Evolutionary conservation across 2,888 invertebrate species (phyloP).

Genomic region (Protophormia terraenovae): DNA sequence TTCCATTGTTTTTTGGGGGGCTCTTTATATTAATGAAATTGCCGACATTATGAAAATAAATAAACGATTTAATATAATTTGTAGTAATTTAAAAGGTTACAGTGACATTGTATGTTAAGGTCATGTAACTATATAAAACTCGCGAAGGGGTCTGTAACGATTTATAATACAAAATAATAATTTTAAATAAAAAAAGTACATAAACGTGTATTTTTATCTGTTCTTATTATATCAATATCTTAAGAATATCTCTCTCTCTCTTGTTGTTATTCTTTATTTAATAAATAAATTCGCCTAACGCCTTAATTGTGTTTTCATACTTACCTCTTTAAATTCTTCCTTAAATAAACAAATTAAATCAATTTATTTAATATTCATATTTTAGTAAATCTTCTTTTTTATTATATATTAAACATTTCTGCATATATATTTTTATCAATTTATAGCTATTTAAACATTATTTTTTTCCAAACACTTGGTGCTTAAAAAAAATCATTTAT

Average conservation of each 20-base stretch:
- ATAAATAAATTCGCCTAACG: neutral
- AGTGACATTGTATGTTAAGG: neutral
- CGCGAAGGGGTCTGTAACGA: too few relatives aligned
- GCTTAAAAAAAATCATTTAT: slow-evolving; percentile 33
- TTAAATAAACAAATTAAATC: neutral
- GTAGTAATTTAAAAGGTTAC: neutral
- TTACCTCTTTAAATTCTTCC: neutral
- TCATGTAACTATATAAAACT: too few relatives aligned
- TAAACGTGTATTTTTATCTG: too few relatives aligned
- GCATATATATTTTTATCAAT: slow-evolving; percentile 10
- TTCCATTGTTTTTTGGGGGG: neutral
- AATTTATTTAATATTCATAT: neutral
- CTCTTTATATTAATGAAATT: neutral
- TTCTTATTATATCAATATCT: too few relatives aligned
- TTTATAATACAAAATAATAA: too few relatives aligned
- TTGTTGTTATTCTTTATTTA: too few relatives aligned
- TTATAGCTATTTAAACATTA: slow-evolving; percentile 43
- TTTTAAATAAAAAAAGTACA: too few relatives aligned
- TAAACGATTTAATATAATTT: slow-evolving; percentile 16
- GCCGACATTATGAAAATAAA: slow-evolving; percentile 18
- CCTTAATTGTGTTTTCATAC: neutral
- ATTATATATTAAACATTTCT: slow-evolving; percentile 45
- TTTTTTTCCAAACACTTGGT: slow-evolving; percentile 57
- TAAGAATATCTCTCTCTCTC: too few relatives aligned
- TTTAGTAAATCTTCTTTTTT: slow-evolving; percentile 21